Percentiles rank a stretch among this genome's conserved stretches.
Evolutionary conservation across 2,888 invertebrate genomes (phyloP).

Genomic region (Drosophila infuscata): DNA sequence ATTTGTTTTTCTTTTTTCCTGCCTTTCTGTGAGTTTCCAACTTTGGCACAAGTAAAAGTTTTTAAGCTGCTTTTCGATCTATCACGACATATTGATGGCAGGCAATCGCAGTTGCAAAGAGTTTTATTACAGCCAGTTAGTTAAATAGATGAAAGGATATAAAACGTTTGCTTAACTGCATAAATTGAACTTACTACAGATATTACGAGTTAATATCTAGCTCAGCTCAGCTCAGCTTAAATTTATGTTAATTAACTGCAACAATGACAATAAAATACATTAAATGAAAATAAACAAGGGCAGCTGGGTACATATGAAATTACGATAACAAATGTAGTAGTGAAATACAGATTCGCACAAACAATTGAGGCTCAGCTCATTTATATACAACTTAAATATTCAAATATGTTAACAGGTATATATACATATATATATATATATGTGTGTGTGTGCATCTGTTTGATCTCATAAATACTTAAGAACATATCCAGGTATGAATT

Average conservation of each 20-base stretch:
- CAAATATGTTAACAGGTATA: conserved; percentile 58
- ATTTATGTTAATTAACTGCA: conserved; percentile 51
- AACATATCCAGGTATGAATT: conserved; percentile 59
- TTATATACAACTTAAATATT: conserved; percentile 68
- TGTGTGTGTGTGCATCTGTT: conserved; percentile 12
- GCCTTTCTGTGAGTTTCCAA: conserved; percentile 13
- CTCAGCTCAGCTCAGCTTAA: conserved; percentile 5
- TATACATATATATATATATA: neutral
- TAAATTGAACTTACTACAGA: conserved; percentile 16
- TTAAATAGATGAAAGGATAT: conserved; percentile 11
- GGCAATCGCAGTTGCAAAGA: conserved; percentile 31
- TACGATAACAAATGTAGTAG: conserved; percentile 24
- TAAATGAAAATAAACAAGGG: conserved; percentile 27
- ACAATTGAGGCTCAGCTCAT: conserved; percentile 11
- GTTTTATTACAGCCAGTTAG: conserved; percentile 14
- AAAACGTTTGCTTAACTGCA: neutral
- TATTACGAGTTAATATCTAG: conserved; percentile 25
- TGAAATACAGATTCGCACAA: conserved; percentile 2
- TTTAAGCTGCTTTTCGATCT: conserved; percentile 61
- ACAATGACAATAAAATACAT: conserved; percentile 15
- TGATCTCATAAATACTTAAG: conserved; percentile 64
- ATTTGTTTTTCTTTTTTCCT: neutral
- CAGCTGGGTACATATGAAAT: conserved; percentile 23
- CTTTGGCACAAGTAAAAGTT: conserved; percentile 50
- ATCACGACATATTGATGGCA: conserved; percentile 48